Evolutionary conservation across 2,888 invertebrate genomes (phyloP).

Genomic region (Acrocyrtus sp.): DNA sequence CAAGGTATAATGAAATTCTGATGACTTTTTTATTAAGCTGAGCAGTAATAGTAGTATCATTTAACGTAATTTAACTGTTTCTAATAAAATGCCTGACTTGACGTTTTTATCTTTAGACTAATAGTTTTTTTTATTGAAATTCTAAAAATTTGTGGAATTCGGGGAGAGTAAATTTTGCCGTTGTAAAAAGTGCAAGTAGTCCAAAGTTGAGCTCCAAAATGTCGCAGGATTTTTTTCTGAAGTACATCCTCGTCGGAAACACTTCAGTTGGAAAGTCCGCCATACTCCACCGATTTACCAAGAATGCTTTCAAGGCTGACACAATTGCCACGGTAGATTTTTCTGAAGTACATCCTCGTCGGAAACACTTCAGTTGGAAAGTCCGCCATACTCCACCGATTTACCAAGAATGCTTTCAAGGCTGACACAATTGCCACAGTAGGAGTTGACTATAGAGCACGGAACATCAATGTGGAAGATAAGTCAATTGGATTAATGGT

Average conservation of each 20-base stretch:
- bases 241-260: slow-evolving; percentile 44
- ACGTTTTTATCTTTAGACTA: too few species aligned
- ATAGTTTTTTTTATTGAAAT: background rate
- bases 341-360: slow-evolving; percentile 43
- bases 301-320: slow-evolving; percentile 35
- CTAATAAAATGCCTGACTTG: too few species aligned
- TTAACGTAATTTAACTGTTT: too few species aligned
- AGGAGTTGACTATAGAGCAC: slow-evolving; percentile 46
- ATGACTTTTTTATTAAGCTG: too few species aligned
- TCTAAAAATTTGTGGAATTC: background rate
- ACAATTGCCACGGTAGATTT: slow-evolving; percentile 44
- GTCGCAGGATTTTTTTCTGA: slow-evolving; percentile 47
- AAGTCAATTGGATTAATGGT: slow-evolving; percentile 39
- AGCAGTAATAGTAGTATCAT: too few species aligned
- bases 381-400: slow-evolving; percentile 39
- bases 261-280: slow-evolving; percentile 42
- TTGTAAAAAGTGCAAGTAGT: background rate
- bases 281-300: slow-evolving; percentile 37
- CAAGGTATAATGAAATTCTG: too few species aligned
- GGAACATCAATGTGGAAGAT: slow-evolving; percentile 31
- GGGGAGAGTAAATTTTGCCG: background rate
- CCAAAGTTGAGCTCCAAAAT: too few species aligned
- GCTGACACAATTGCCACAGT: slow-evolving; percentile 43
- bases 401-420: slow-evolving; percentile 36
- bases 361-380: slow-evolving; percentile 44